Base-by-base conservation (phyloP, 2,113 vertebrate genomes). In the Ptilonorhynchus violaceus region DNA sequence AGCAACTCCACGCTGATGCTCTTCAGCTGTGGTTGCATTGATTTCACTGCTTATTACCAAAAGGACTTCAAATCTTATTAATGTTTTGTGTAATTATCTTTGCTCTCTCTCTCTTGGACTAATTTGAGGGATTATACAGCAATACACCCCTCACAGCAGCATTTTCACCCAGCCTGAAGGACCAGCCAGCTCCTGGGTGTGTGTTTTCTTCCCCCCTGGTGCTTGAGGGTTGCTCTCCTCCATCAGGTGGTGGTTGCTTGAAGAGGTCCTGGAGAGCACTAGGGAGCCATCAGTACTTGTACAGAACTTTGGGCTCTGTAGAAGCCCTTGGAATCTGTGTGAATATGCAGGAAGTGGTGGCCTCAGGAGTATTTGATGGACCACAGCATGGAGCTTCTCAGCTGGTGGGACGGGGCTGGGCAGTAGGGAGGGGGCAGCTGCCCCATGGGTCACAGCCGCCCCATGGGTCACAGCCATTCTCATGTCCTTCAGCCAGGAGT, bases 391-490 rank as follows among this genome's bases (percentile, higher is more conserved):
- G 46, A 77, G 31, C 27, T 30, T 8, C 50, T 27, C 3, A 2
- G 18, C 2, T 0, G 0, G n/a, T 22, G 53, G 46, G 41, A 44
- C 33, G 8, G 15, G 41, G 68, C 46, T 70, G 46, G 11, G 70
- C 8, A 6, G 25, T 5, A 23, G 15, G 21, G 25, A n/a, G 5
- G 42, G 23, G 8, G n/a, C 59, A 69, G 39, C 44, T 41, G 35
- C 68, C 64, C 55, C 4, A 0, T 13, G n/a, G 33, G 30, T 14
- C 8, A 0, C 2, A 3, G 15, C 37, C 5, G 35, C 68, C 64
- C 55, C 4, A 0, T 13, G n/a, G 33, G 30, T 14, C 8, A 0
- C 2, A 3, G 15, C 37, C 5, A 0, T 21, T 17, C 37, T 44
- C 4, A 1, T 8, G 28, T 60, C 72, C 83, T 56, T 72, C 17